Conservation (phyloP, 2,113 vertebrate species). For the Pleuronectes platessa region DNA sequence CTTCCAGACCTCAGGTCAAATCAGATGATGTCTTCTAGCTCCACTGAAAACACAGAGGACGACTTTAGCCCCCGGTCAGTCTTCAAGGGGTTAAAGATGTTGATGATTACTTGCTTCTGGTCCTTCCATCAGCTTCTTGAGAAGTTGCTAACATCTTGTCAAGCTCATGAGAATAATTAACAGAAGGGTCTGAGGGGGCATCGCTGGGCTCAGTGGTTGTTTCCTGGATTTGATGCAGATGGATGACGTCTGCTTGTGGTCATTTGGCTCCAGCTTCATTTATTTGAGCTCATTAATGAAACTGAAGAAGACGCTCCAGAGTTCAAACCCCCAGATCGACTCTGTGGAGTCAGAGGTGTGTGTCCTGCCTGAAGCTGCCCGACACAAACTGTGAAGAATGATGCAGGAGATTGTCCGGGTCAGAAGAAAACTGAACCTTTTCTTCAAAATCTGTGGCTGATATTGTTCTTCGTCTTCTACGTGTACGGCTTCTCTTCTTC, state of each 20-base stretch:
- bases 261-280: neutral
- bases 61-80: too few species aligned
- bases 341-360: neutral
- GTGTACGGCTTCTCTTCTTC: too few species aligned
- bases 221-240: constrained; percentile 16
- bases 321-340: neutral
- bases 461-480: too few species aligned
- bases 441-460: too few species aligned
- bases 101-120: neutral
- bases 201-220: neutral
- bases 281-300: neutral
- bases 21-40: neutral
- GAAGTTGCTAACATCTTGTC: neutral
- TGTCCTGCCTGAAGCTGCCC: too few species aligned
- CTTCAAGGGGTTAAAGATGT: neutral
- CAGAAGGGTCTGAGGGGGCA: neutral
- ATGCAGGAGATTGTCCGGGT: too few species aligned
- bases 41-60: neutral
- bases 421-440: too few species aligned
- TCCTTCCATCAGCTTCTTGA: neutral
- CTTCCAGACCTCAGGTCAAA: constrained; percentile 22
- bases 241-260: neutral
- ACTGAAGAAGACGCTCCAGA: neutral
- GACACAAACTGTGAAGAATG: too few species aligned
- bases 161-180: neutral